phyloP scores from a whole-genome alignment of 2,113 vertebrate species.

The Notechis scutatus region DNA sequence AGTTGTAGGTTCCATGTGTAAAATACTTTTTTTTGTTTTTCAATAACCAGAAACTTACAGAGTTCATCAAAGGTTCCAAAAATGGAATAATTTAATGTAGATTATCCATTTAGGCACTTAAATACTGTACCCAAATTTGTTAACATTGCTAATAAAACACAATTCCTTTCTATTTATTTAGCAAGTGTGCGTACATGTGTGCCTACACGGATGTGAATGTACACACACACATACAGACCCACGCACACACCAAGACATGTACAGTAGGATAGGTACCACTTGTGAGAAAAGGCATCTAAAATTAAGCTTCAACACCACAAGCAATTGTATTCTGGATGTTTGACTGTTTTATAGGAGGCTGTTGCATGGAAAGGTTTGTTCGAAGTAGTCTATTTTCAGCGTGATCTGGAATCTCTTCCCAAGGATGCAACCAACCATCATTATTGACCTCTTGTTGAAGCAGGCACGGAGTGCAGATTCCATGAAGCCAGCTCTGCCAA shows the following conservation, averaged over 20 bases:
- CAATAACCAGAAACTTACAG: constrained; percentile 53
- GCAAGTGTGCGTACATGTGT: not conserved
- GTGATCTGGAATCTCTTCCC: constrained; percentile 55
- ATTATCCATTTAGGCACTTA: constrained; percentile 66
- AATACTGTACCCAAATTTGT: constrained; percentile 58
- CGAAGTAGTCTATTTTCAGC: constrained; percentile 71
- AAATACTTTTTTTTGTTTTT: constrained; percentile 37
- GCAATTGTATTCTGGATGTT: constrained; percentile 75
- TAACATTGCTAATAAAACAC: constrained; percentile 67
- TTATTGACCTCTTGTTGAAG: constrained; percentile 51
- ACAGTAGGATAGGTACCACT: constrained; percentile 68
- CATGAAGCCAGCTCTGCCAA: constrained; percentile 61
- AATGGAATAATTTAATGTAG: constrained; percentile 42
- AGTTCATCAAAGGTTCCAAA: constrained; percentile 47
- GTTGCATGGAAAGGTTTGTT: constrained; percentile 59
- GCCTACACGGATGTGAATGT: constrained; percentile 33
- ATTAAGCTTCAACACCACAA: constrained; percentile 70
- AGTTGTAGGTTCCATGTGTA: constrained; percentile 12
- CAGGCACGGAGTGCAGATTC: constrained; percentile 70
- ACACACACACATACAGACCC: constrained; percentile 34
- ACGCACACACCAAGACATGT: constrained; percentile 40
- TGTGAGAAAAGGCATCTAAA: constrained; percentile 83
- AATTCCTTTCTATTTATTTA: constrained; percentile 63
- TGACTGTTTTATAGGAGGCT: constrained; percentile 74
- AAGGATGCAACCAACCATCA: constrained; percentile 59